phyloP scores from a whole-genome alignment of 2,888 invertebrate genomes.

The Halictus ligatus region DNA sequence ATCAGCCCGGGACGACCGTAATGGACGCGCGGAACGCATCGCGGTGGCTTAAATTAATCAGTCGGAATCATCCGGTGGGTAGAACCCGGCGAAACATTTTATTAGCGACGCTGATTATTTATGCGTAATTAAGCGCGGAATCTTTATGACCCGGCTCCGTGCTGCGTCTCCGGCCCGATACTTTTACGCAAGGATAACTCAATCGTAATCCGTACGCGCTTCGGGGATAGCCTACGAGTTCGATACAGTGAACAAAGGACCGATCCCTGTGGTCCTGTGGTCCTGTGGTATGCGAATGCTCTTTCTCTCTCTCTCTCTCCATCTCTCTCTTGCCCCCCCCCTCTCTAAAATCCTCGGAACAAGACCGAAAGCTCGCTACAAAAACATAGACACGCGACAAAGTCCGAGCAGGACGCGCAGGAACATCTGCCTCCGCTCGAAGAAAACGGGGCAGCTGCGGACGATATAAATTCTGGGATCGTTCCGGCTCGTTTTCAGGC shows the following conservation, averaged over 20 bases:
- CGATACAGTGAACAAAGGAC: neutral
- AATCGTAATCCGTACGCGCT: slow-evolving; percentile 4
- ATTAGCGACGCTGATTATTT: slow-evolving; percentile 34
- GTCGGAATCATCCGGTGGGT: slow-evolving; percentile 31
- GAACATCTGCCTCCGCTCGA: slow-evolving; percentile 77
- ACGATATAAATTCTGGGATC: slow-evolving; percentile 65
- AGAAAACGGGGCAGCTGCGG: slow-evolving; percentile 78
- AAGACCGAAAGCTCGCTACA: neutral
- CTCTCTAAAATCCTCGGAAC: neutral
- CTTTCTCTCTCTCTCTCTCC: neutral
- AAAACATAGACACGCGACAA: slow-evolving; percentile 29
- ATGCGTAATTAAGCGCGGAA: slow-evolving; percentile 35
- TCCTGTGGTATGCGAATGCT: neutral
- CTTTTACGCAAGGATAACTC: slow-evolving; percentile 21
- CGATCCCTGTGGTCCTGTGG: neutral
- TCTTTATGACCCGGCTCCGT: slow-evolving; percentile 17
- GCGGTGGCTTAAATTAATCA: slow-evolving; percentile 48
- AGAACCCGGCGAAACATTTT: slow-evolving; percentile 22
- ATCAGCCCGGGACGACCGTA: slow-evolving; percentile 23
- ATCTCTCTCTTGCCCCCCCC: neutral
- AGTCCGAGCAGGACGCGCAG: neutral
- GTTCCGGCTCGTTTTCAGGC: slow-evolving; percentile 60
- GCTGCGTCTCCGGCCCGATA: neutral
- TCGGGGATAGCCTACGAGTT: neutral
- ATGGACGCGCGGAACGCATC: slow-evolving; percentile 20